Conservation (phyloP, 2,888 invertebrate genomes). For the Clepsis dumicolana region DNA sequence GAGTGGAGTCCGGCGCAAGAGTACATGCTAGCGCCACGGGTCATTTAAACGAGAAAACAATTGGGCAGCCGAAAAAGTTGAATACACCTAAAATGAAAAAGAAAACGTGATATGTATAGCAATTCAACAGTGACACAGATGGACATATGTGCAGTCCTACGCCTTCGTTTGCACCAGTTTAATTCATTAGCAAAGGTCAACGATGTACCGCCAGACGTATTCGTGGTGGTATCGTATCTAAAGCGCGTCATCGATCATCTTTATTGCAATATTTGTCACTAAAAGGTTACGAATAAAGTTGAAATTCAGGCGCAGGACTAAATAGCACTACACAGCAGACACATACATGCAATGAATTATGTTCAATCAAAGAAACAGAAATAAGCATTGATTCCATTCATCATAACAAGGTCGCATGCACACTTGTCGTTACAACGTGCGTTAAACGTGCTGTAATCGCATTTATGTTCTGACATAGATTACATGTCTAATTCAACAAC, state of each 20-base stretch:
- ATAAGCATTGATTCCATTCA: conserved; percentile 56
- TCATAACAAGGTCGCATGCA: conserved; percentile 60
- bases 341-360: conserved; percentile 75
- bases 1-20: conserved; percentile 69
- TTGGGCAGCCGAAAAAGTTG: conserved; percentile 86
- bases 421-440: conserved; percentile 45
- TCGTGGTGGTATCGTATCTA: not conserved
- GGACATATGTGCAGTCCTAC: conserved; percentile 54
- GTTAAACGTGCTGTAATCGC: conserved; percentile 45
- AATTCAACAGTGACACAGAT: conserved; percentile 51
- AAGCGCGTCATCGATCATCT: not conserved
- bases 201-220: conserved; percentile 7
- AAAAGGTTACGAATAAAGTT: conserved; percentile 18
- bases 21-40: conserved; percentile 75
- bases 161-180: conserved; percentile 52
- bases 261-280: not conserved
- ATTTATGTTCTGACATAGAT: conserved; percentile 35
- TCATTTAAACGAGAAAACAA: conserved; percentile 86
- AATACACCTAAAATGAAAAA: conserved; percentile 86
- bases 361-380: conserved; percentile 67
- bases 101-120: conserved; percentile 81
- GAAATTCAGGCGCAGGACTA: conserved; percentile 62
- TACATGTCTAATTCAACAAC: conserved; percentile 40
- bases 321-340: conserved; percentile 54
- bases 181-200: conserved; percentile 33